phyloP scores from a whole-genome alignment of 2,888 invertebrate genomes.

The Phaedon cochleariae region DNA sequence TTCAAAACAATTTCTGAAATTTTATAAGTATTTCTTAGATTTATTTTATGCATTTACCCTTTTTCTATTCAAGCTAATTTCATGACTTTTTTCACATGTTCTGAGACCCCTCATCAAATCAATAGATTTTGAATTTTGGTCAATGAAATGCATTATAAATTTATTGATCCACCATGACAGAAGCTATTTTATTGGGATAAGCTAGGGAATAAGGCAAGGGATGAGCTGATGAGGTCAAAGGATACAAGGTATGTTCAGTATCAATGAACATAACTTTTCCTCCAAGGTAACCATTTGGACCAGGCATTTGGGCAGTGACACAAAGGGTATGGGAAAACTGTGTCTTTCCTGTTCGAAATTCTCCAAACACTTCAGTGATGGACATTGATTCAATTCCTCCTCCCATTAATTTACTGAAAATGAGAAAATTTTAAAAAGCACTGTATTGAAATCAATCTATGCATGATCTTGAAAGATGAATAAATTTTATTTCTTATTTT shows the following conservation, averaged over 20 bases:
- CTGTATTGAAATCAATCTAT: background rate
- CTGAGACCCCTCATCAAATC: too few species aligned
- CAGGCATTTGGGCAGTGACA: constrained; percentile 80
- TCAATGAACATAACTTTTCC: constrained; percentile 86
- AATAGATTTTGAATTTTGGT: too few species aligned
- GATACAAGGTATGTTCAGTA: constrained; percentile 87
- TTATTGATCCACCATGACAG: too few species aligned
- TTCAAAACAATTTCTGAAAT: too few species aligned
- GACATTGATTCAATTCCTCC: constrained; percentile 87
- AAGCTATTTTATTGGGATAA: too few species aligned
- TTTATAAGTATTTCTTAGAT: too few species aligned
- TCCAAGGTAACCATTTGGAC: constrained; percentile 72
- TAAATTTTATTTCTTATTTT: background rate
- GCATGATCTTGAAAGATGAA: background rate
- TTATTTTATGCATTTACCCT: too few species aligned
- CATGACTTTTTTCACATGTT: too few species aligned
- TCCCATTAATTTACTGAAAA: constrained; percentile 73
- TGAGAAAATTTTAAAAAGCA: background rate
- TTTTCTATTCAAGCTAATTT: too few species aligned
- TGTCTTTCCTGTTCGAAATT: constrained; percentile 84
- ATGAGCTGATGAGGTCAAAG: constrained; percentile 56
- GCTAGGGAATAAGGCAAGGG: too few species aligned
- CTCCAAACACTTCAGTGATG: constrained; percentile 85
- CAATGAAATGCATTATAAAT: too few species aligned
- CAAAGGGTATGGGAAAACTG: constrained; percentile 83